Conservation (phyloP, 2,113 vertebrate species). For the Carlito syrichta region DNA sequence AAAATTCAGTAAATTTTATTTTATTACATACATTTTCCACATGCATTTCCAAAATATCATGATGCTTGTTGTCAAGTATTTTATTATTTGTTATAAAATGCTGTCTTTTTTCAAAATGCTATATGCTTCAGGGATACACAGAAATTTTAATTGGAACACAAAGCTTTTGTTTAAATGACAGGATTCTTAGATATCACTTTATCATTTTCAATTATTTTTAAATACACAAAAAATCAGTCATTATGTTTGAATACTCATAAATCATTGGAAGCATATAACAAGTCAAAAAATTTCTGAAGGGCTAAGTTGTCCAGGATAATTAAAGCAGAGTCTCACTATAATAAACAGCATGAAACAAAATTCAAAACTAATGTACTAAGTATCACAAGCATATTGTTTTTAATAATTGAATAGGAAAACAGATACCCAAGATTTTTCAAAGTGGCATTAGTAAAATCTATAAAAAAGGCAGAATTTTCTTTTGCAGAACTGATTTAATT, state of each 20-base stretch:
- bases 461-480: conserved; percentile 36
- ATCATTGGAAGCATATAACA: conserved; percentile 2
- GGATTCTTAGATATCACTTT: background rate
- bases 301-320: background rate
- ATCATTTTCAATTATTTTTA: conserved; percentile 42
- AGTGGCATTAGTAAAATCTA: conserved; percentile 49
- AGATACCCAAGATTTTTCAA: conserved; percentile 50
- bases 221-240: background rate
- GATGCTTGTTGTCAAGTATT: background rate
- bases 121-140: background rate
- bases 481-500: conserved; percentile 47
- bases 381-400: conserved; percentile 43
- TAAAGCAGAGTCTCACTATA: background rate
- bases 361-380: conserved; percentile 33
- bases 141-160: background rate
- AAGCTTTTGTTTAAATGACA: background rate
- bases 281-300: conserved; percentile 25
- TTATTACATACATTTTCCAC: background rate
- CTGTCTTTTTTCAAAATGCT: background rate
- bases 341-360: conserved; percentile 44
- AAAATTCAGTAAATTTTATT: background rate
- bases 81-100: conserved; percentile 9
- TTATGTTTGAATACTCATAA: conserved; percentile 37
- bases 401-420: conserved; percentile 58
- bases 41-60: background rate